Evolutionary conservation across 2,113 vertebrate genomes (phyloP).

Genomic region (Oxyura jamaicensis): DNA sequence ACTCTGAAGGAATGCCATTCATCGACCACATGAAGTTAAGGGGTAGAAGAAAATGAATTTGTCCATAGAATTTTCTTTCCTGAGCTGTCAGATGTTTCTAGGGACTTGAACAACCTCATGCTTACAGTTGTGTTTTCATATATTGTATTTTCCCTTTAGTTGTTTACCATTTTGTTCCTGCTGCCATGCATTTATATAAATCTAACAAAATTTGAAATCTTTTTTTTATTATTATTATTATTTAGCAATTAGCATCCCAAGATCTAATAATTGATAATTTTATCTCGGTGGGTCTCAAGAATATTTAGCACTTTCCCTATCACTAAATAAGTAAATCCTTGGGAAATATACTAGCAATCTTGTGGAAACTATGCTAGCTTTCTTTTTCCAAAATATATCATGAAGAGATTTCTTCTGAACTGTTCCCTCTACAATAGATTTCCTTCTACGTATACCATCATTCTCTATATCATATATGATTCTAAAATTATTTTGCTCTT

Average conservation of each 20-base stretch:
- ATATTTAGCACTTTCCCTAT: neutral
- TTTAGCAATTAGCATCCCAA: neutral
- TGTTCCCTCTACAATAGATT: neutral
- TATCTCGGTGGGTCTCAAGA: neutral
- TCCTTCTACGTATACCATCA: neutral
- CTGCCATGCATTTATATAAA: neutral
- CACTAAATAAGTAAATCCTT: neutral
- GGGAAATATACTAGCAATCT: neutral
- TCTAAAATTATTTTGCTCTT: neutral
- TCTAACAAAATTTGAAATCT: neutral
- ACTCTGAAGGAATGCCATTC: constrained; percentile 73
- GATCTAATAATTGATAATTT: neutral
- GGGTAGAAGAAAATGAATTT: constrained; percentile 67
- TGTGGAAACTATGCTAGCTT: neutral
- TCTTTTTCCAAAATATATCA: neutral
- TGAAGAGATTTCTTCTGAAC: neutral
- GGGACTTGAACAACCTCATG: constrained; percentile 49
- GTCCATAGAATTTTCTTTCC: constrained; percentile 53
- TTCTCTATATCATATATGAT: neutral
- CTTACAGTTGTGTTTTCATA: constrained; percentile 6
- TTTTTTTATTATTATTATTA: too few relatives aligned
- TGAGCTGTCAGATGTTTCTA: constrained; percentile 64
- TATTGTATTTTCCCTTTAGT: constrained; percentile 58
- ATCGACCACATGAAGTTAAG: constrained; percentile 65
- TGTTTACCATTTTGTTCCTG: constrained; percentile 47